phyloP scores from a whole-genome alignment of 2,888 invertebrate species.

The Eremobia ochroleuca region DNA sequence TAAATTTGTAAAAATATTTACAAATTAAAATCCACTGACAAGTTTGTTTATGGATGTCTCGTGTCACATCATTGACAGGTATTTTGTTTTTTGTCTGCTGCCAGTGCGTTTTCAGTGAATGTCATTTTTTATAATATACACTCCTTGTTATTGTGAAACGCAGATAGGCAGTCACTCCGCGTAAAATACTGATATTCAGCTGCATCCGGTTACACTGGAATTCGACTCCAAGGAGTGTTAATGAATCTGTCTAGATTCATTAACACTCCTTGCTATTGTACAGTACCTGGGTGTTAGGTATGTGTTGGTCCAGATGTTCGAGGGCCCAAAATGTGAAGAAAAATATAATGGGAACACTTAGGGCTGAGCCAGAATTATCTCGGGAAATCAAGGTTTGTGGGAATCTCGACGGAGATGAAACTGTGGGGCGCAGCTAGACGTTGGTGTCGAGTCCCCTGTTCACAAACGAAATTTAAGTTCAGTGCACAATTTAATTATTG shows the following conservation, averaged over 20 bases:
- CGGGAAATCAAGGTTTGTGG: background rate
- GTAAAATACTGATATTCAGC: background rate
- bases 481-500: too few species aligned
- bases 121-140: background rate
- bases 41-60: background rate
- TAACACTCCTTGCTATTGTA: background rate
- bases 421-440: too few species aligned
- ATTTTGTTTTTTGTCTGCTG: slow-evolving; percentile 4
- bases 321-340: background rate
- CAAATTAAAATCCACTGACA: slow-evolving; percentile 20
- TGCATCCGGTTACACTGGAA: background rate
- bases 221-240: too few species aligned
- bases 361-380: background rate
- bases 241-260: too few species aligned
- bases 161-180: background rate
- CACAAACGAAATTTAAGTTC: too few species aligned
- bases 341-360: background rate
- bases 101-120: background rate
- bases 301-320: background rate
- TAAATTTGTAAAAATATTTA: slow-evolving; percentile 21
- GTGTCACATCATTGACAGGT: background rate
- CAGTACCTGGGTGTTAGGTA: background rate
- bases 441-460: too few species aligned
- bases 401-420: background rate
- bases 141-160: background rate